These are phyloP conservation scores for Serrognathus titanus DNA, from an alignment of 2,888 invertebrate species.

Conservation along the genomic window DNA sequence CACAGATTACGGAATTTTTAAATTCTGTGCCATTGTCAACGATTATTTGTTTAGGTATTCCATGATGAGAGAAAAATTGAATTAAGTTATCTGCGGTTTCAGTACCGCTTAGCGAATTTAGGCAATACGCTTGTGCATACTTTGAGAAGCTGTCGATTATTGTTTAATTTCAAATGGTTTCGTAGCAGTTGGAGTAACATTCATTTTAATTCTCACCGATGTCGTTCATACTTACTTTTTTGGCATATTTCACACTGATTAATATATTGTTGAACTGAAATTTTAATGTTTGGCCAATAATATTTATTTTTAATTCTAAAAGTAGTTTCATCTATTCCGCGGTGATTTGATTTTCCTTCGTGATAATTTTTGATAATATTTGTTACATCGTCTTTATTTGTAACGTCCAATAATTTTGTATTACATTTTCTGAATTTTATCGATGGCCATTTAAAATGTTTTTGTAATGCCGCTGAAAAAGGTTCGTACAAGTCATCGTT, in stretches of 20 bases:
- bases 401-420: constrained; percentile 8
- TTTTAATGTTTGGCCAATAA: constrained; percentile 11
- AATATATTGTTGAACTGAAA: background rate
- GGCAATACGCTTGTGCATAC: background rate
- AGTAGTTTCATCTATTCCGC: constrained; percentile 15
- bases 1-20: background rate
- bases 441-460: constrained; percentile 8
- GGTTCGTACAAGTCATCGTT: background rate
- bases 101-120: too few species aligned
- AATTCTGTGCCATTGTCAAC: background rate
- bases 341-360: constrained; percentile 15
- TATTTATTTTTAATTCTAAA: constrained; percentile 9
- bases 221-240: background rate
- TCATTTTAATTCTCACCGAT: background rate
- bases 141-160: background rate
- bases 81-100: too few species aligned
- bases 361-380: constrained; percentile 12
- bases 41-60: background rate
- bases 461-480: background rate
- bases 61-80: too few species aligned
- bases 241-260: constrained; percentile 1
- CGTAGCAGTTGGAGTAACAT: background rate
- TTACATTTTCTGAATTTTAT: constrained; percentile 8
- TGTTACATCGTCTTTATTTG: constrained; percentile 6
- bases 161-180: background rate